These are phyloP conservation scores for Gallinago stenura DNA, from an alignment of 2,797 vertebrate genomes.

Conservation along the genomic window DNA sequence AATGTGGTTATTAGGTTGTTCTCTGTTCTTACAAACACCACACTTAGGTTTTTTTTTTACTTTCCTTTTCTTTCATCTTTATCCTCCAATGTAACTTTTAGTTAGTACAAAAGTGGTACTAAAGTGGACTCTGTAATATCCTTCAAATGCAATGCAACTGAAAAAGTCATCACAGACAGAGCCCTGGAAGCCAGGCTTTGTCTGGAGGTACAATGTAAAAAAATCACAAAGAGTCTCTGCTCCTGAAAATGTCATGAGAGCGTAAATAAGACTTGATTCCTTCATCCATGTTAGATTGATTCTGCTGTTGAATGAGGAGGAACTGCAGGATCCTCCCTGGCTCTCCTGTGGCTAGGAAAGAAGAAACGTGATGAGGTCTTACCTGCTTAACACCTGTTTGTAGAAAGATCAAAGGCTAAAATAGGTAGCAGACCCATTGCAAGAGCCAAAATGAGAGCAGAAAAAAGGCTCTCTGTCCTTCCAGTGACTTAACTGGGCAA, in stretches of 20 bases:
- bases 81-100: background rate
- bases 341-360: background rate
- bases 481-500: background rate
- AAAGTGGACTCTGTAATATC: background rate
- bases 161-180: conserved; percentile 14
- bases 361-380: background rate
- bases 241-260: background rate
- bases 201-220: background rate
- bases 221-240: background rate
- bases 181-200: background rate
- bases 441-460: background rate
- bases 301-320: background rate
- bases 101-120: too few species aligned
- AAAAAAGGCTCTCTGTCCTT: background rate
- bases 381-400: background rate
- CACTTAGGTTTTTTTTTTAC: background rate
- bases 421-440: background rate
- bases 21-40: background rate
- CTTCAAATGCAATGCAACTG: background rate
- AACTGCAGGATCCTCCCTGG: background rate
- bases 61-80: background rate
- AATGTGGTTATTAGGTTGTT: background rate
- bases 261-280: background rate
- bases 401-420: background rate
- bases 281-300: background rate